phyloP scores from a whole-genome alignment of 1,140 invertebrate species.

The Rhyacophila brunnea region DNA sequence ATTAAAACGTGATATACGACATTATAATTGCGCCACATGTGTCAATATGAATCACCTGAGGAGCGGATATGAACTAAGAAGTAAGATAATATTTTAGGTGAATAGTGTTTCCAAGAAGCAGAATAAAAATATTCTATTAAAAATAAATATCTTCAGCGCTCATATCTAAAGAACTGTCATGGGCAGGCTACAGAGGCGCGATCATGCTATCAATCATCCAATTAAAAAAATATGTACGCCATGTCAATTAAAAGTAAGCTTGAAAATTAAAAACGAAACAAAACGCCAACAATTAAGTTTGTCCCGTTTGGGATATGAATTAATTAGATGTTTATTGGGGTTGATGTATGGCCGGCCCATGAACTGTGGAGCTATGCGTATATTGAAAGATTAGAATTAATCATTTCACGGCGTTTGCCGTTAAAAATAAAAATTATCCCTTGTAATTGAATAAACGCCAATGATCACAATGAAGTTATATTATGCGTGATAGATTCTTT shows the following conservation, averaged over 20 bases:
- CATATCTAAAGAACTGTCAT: no score
- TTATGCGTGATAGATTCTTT: no score
- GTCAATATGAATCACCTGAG: no score
- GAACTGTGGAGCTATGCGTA: not conserved
- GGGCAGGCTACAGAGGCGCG: no score
- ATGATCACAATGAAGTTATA: no score
- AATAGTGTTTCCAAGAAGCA: no score
- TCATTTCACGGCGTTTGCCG: conserved; percentile 23
- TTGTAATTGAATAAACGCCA: conserved; percentile 24
- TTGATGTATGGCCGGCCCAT: not conserved
- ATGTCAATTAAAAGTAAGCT: conserved; percentile 32
- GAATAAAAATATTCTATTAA: no score
- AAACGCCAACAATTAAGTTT: conserved; percentile 33
- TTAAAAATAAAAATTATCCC: conserved; percentile 28
- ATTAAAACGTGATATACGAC: no score
- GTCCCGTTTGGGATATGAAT: conserved; percentile 26
- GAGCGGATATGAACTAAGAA: no score
- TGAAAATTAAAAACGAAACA: conserved; percentile 32
- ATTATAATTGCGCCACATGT: no score
- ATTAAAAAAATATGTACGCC: conserved; percentile 26
- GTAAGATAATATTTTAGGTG: no score
- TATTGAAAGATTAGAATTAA: conserved; percentile 22
- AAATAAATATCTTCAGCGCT: no score
- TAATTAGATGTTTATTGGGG: conserved; percentile 28
- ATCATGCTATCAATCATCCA: conserved; percentile 25